Evolutionary conservation across 2,888 invertebrate species (phyloP), one percentile per base, ranked within the genome.

Genomic region (Gryllus longicercus): DNA sequence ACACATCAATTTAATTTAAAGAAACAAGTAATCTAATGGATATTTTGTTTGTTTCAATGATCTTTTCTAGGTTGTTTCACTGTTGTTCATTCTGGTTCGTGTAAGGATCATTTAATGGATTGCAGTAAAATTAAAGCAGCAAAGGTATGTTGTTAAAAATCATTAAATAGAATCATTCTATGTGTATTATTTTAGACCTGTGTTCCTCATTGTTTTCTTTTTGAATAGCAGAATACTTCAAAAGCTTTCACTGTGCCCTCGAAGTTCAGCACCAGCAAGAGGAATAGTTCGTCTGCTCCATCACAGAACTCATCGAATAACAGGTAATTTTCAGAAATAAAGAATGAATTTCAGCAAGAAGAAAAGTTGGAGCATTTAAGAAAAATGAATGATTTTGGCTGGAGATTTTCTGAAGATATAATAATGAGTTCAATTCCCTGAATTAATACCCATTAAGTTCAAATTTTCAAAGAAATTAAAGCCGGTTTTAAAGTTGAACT

Each of bases 81-180:
- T 84, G 95, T 93, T 79, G 95, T 96, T 79, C 96, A 96, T 87
- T 94, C 96, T 86, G 93, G 93, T 86, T 91, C 93, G 50, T 96
- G 96, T 87, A 96, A 96, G 87, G 97, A 97, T 86, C 94, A 95
- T 88, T 93, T 95, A 83, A 89, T 92, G 79, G 95, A 95, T 85
- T 97, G 96, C 87, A 92, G 91, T 83, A 94, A 94, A 86, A 91
- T 92, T 79, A 94, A 83, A 79, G 51, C 82, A 25, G 79, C 80
- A 77, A 83, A 82, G 81, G 82, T 82, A 81, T 38, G 38, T 38
- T 38, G 38, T 63, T 63, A 63, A 10, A 10, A 63, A 63, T n/a
- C 14, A 63, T 16, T 16, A n/a, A 63, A 63, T 63, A 63, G 2
- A 18, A 4, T 18, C 12, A 5, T 63, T 63, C 14, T 63, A 16